Evolutionary conservation across 2,888 invertebrate species (phyloP).

Genomic region (Aphelenchoides bicaudatus): DNA sequence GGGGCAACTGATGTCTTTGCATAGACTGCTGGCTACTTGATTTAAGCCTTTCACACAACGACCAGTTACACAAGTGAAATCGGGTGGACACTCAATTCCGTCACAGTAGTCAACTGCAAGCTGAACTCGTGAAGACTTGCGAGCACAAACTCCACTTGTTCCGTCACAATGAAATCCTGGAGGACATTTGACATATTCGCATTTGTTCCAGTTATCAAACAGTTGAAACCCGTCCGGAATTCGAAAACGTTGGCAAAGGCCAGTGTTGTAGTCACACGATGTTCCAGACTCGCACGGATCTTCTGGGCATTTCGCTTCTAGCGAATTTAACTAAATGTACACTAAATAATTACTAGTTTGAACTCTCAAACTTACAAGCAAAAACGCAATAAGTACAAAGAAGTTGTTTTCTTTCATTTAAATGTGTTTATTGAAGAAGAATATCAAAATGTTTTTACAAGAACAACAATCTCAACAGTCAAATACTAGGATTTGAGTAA

Average conservation of each 20-base stretch:
- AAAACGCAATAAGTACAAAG: too few species aligned
- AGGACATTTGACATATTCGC: conserved; percentile 25
- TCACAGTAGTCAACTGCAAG: conserved; percentile 15
- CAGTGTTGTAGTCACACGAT: conserved; percentile 28
- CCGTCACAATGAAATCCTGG: conserved; percentile 25
- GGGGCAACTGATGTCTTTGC: conserved; percentile 23
- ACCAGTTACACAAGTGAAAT: conserved; percentile 12
- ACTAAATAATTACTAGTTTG: too few species aligned
- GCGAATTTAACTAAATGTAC: too few species aligned
- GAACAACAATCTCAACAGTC: too few species aligned
- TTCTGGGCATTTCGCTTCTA: conserved; percentile 21
- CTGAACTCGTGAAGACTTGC: conserved; percentile 2
- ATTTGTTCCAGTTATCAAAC: conserved; percentile 25
- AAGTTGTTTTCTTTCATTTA: too few species aligned
- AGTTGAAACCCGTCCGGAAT: conserved; percentile 23
- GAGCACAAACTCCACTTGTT: conserved; percentile 25
- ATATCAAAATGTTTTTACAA: too few species aligned
- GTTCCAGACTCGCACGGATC: conserved; percentile 15
- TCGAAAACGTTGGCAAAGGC: conserved; percentile 27
- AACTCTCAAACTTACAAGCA: too few species aligned
- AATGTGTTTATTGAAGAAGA: too few species aligned
- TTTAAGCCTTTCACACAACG: neutral
- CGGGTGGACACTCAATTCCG: conserved; percentile 30
- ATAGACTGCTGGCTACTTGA: too few species aligned
- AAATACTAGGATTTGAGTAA: too few species aligned